phyloP scores from a whole-genome alignment of 1,140 invertebrate genomes.

The Galendromus occidentalis region DNA sequence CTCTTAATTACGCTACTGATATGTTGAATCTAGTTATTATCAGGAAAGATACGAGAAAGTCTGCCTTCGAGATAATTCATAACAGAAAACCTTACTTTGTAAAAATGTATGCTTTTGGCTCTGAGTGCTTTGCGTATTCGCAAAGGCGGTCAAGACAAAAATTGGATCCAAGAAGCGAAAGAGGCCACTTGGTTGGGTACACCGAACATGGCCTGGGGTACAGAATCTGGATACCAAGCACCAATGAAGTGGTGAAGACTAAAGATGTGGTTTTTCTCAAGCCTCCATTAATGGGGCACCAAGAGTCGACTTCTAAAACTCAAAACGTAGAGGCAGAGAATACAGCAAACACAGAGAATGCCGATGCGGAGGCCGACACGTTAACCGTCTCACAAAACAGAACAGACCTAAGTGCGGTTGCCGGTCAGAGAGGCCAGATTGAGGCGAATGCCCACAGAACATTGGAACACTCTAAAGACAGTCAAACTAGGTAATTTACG shows the following conservation, averaged over 20 bases:
- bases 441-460: no score
- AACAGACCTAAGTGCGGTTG: no score
- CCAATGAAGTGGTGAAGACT: slow-evolving; percentile 17
- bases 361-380: no score
- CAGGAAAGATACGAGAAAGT: neutral
- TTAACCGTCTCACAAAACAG: no score
- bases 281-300: no score
- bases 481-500: no score
- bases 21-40: slow-evolving; percentile 15
- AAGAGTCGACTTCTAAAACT: no score
- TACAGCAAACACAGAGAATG: no score
- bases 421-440: no score
- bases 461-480: no score
- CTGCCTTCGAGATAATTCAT: neutral
- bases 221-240: neutral
- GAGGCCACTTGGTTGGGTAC: neutral
- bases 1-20: slow-evolving; percentile 17
- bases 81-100: neutral
- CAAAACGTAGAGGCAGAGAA: no score
- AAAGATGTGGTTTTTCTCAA: slow-evolving; percentile 23
- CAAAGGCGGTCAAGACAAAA: neutral
- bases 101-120: neutral
- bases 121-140: neutral
- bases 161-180: neutral
- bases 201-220: neutral